Conservation (phyloP, 2,113 vertebrate genomes). For the Marmota flaviventris region DNA sequence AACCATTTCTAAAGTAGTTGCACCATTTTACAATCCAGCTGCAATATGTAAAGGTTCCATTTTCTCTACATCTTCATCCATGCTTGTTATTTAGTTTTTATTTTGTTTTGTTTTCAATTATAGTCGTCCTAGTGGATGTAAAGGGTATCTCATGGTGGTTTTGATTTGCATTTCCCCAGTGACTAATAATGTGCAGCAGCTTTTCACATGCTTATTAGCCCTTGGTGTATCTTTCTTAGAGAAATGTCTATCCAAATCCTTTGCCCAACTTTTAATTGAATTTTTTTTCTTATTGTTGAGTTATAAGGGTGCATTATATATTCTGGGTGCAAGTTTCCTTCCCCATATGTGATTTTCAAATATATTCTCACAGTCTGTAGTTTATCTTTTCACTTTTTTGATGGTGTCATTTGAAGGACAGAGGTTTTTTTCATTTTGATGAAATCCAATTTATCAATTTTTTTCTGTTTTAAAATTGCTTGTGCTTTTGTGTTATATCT, state of each 20-base stretch:
- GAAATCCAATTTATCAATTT: neutral
- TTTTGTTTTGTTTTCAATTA: neutral
- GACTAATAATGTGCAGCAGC: neutral
- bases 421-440: neutral
- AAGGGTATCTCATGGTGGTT: neutral
- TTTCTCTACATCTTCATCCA: neutral
- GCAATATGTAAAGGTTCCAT: neutral
- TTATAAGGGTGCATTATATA: neutral
- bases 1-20: neutral
- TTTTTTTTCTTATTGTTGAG: neutral
- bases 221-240: neutral
- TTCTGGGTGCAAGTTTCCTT: neutral
- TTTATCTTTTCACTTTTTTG: neutral
- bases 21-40: neutral
- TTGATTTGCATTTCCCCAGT: slow-evolving; percentile 14
- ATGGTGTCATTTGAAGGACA: neutral
- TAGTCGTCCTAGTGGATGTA: neutral
- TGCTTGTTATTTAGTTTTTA: neutral
- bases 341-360: neutral
- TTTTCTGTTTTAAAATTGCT: neutral
- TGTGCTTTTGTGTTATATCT: neutral
- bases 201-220: neutral
- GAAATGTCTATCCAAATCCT: slow-evolving; percentile 30
- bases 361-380: neutral
- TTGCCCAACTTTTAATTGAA: neutral